These are phyloP conservation scores for Uloborus diversus DNA, from an alignment of 1,140 invertebrate genomes.

Conservation along the genomic window DNA sequence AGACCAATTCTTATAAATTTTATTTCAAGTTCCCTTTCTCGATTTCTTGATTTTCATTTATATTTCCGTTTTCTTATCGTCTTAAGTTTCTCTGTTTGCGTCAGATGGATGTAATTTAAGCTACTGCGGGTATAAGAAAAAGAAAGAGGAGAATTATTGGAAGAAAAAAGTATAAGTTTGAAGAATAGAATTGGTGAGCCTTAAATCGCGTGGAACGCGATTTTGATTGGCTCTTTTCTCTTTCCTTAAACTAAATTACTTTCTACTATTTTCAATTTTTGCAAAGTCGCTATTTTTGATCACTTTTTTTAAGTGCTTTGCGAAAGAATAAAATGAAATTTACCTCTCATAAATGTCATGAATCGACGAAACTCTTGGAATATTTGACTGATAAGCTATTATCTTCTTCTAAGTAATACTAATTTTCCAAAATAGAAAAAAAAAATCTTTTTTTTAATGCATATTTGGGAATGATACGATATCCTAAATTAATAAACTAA, in stretches of 20 bases:
- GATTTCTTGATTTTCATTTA: neutral
- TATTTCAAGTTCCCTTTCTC: neutral
- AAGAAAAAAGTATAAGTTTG: conserved; percentile 18
- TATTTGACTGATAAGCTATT: no score
- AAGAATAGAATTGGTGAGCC: conserved; percentile 47
- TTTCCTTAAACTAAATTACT: conserved; percentile 46
- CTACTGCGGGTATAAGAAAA: conserved; percentile 37
- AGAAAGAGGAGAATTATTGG: conserved; percentile 7
- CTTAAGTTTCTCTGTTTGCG: conserved; percentile 7
- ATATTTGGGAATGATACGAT: no score
- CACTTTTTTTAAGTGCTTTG: no score
- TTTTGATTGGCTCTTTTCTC: conserved; percentile 49
- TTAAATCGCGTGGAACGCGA: conserved; percentile 51
- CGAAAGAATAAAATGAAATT: no score
- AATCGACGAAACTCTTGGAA: no score
- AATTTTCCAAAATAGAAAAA: no score
- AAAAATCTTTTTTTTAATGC: no score
- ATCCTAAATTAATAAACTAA: no score
- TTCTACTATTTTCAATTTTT: conserved; percentile 38
- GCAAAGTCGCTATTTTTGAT: no score
- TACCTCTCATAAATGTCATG: no score
- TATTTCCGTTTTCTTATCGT: conserved; percentile 9
- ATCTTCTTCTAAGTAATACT: no score
- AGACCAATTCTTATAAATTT: neutral
- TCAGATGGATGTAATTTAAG: conserved; percentile 45